These are phyloP conservation scores for Mechanitis messenoides DNA, from an alignment of 2,888 invertebrate species.

Conservation along the genomic window DNA sequence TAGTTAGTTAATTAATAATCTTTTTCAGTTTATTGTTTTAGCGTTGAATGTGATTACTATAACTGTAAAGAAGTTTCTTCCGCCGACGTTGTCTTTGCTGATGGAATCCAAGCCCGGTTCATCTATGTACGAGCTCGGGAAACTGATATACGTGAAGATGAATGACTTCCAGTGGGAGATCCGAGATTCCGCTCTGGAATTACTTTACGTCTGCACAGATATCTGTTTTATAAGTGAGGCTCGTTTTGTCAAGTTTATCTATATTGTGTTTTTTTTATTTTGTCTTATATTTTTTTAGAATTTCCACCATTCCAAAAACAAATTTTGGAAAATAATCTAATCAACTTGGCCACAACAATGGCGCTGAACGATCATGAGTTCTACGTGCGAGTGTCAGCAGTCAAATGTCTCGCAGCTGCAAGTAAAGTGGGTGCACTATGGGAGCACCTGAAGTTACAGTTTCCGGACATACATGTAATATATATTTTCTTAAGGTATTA, in stretches of 20 bases:
- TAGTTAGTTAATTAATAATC: slow-evolving; percentile 7
- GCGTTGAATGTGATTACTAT: slow-evolving; percentile 82
- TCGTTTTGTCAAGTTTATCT: slow-evolving; percentile 4
- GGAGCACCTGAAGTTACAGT: slow-evolving; percentile 75
- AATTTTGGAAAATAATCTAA: slow-evolving; percentile 79
- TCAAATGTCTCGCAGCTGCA: slow-evolving; percentile 82
- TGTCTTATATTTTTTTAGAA: slow-evolving; percentile 66
- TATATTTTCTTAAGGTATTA: too few relatives aligned
- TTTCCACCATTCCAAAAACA: slow-evolving; percentile 86
- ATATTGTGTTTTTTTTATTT: background rate
- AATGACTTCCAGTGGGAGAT: slow-evolving; percentile 87
- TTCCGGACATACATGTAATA: slow-evolving; percentile 79
- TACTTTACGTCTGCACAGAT: slow-evolving; percentile 81
- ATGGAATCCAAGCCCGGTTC: slow-evolving; percentile 81
- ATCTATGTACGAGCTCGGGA: slow-evolving; percentile 79
- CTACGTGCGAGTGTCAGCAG: slow-evolving; percentile 85
- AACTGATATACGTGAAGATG: slow-evolving; percentile 81
- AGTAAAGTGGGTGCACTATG: slow-evolving; percentile 80
- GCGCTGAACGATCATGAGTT: slow-evolving; percentile 82
- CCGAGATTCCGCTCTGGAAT: slow-evolving; percentile 84
- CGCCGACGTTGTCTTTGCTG: slow-evolving; percentile 84
- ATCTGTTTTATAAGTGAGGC: slow-evolving; percentile 83
- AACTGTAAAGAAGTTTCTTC: slow-evolving; percentile 84
- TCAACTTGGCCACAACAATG: slow-evolving; percentile 79
- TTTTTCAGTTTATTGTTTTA: slow-evolving; percentile 80